These are phyloP conservation scores for Bellardia bayeri DNA, from an alignment of 2,888 invertebrate genomes.

Conservation along the genomic window DNA sequence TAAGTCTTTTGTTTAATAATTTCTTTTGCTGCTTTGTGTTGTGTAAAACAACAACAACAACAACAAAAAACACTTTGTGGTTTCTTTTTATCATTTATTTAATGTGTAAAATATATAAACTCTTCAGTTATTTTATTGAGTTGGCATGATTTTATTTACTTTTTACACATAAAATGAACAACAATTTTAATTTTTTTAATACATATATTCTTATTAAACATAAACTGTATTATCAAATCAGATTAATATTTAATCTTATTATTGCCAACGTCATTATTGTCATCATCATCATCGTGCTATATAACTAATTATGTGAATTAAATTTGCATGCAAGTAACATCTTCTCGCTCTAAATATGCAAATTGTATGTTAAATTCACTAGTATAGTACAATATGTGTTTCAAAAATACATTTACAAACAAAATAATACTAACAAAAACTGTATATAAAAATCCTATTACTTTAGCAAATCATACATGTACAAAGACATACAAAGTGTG, in stretches of 20 bases:
- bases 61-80: conserved; percentile 1
- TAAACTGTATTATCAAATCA: background rate
- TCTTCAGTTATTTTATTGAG: background rate
- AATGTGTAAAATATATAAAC: background rate
- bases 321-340: conserved; percentile 47
- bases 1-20: conserved; percentile 67
- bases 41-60: background rate
- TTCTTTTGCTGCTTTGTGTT: conserved; percentile 48
- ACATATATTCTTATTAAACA: background rate
- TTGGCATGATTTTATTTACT: background rate
- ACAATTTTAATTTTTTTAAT: background rate
- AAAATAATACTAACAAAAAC: conserved; percentile 28
- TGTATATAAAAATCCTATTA: conserved; percentile 40
- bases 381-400: background rate
- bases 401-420: conserved; percentile 1
- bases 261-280: conserved; percentile 31
- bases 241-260: conserved; percentile 2
- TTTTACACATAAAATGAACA: conserved; percentile 7
- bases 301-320: conserved; percentile 37
- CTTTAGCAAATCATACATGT: background rate
- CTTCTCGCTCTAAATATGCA: conserved; percentile 35
- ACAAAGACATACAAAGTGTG: conserved; percentile 4
- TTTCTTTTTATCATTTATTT: conserved; percentile 38
- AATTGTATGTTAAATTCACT: conserved; percentile 7
- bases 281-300: background rate